Evolutionary conservation across 2,888 invertebrate species (phyloP).

Genomic region (Crocallis elinguaria): DNA sequence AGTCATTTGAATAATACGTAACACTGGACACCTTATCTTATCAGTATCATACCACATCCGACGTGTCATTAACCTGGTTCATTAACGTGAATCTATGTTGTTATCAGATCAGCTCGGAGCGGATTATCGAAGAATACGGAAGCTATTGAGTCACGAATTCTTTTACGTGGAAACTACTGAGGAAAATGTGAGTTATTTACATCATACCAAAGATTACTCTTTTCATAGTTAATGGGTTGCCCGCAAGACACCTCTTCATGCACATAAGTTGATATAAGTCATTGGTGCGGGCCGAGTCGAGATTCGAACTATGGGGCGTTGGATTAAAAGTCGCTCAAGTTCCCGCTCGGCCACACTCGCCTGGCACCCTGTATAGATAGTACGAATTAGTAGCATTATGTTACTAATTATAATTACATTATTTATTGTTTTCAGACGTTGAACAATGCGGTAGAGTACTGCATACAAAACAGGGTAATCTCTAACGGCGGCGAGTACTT

Average conservation of each 20-base stretch:
- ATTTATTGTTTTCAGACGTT: conserved; percentile 56
- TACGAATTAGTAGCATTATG: not conserved
- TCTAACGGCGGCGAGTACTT: conserved; percentile 67
- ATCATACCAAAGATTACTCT: too few relatives aligned
- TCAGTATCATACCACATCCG: not conserved
- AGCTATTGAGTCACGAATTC: conserved; percentile 87
- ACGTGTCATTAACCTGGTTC: conserved; percentile 7
- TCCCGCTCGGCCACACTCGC: too few relatives aligned
- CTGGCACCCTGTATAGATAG: too few relatives aligned
- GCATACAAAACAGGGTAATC: conserved; percentile 54
- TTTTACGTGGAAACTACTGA: conserved; percentile 83
- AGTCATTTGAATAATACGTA: not conserved
- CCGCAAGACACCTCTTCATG: too few relatives aligned
- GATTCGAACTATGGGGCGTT: too few relatives aligned
- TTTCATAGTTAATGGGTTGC: too few relatives aligned
- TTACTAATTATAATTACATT: not conserved
- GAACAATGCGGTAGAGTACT: conserved; percentile 58
- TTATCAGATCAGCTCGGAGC: conserved; percentile 77
- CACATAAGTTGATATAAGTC: too few relatives aligned
- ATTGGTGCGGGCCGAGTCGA: too few relatives aligned
- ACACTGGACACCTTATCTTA: not conserved
- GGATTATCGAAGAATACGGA: conserved; percentile 73
- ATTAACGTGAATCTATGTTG: conserved; percentile 33
- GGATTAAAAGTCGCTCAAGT: too few relatives aligned
- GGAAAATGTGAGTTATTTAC: conserved; percentile 66